phyloP scores from a whole-genome alignment of 2,113 vertebrate genomes.

The Falco punctatus region DNA sequence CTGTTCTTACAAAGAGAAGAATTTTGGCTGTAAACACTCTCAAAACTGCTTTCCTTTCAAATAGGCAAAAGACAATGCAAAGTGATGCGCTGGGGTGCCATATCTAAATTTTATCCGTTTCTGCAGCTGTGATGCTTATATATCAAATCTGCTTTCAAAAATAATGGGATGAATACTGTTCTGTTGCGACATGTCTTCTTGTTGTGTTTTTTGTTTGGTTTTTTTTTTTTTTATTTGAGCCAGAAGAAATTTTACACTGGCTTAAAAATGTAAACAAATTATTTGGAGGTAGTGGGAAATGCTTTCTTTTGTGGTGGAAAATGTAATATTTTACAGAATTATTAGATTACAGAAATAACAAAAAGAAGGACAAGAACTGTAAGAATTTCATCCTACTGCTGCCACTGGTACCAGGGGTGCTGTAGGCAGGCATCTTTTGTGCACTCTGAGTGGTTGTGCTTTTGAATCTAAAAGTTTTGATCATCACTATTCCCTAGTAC shows the following conservation, averaged over 20 bases:
- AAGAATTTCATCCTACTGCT: background rate
- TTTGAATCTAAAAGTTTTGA: constrained; percentile 10
- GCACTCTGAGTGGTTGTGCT: background rate
- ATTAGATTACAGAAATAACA: background rate
- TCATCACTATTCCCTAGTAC: background rate
- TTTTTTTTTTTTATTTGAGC: background rate
- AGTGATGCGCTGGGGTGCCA: background rate
- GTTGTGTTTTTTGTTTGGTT: background rate
- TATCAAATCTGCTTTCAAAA: background rate
- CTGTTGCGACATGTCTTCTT: background rate
- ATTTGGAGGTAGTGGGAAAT: background rate
- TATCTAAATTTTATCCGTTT: background rate
- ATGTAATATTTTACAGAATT: background rate
- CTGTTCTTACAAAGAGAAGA: background rate
- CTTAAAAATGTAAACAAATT: background rate
- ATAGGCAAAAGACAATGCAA: background rate
- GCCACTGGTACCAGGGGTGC: background rate
- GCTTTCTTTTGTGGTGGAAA: background rate
- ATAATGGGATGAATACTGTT: background rate
- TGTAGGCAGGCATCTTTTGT: background rate
- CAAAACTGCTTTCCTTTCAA: background rate
- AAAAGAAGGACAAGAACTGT: background rate
- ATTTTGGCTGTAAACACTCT: background rate
- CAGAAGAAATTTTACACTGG: background rate
- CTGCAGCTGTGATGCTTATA: background rate